Percentiles rank a stretch among this genome's conserved stretches.
These are phyloP conservation scores for Samia ricini DNA, from an alignment of 1,140 invertebrate genomes.

Conservation along the genomic window DNA sequence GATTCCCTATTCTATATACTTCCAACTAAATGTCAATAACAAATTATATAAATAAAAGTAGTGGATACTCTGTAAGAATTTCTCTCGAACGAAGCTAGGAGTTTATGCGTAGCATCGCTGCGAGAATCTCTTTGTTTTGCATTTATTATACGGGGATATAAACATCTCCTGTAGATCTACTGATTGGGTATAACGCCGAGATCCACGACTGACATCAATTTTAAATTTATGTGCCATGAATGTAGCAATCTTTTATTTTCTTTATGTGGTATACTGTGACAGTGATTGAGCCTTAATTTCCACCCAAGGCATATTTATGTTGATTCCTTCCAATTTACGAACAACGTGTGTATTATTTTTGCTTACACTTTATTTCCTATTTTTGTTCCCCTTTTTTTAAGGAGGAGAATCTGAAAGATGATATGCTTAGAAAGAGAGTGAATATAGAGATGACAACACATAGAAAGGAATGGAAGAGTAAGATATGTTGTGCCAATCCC, in stretches of 20 bases:
- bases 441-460: too few relatives aligned
- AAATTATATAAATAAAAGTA: too few relatives aligned
- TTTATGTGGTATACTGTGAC: too few relatives aligned
- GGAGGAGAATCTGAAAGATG: too few relatives aligned
- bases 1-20: too few relatives aligned
- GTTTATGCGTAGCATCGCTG: background rate
- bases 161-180: conserved; percentile 5
- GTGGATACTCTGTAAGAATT: background rate
- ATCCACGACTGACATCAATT: background rate
- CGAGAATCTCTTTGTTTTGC: conserved; percentile 4
- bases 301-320: background rate
- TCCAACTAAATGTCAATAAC: too few relatives aligned
- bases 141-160: conserved; percentile 11
- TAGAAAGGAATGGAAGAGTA: too few relatives aligned
- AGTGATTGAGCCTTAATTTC: background rate
- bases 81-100: background rate
- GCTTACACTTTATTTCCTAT: background rate
- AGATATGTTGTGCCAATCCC: too few relatives aligned
- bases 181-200: conserved; percentile 1
- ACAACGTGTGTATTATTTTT: background rate
- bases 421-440: too few relatives aligned
- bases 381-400: too few relatives aligned
- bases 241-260: background rate
- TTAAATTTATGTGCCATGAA: conserved; percentile 5
- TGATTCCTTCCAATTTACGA: background rate